Conservation (phyloP, 1,140 invertebrate genomes). For the Sitobion miscanthi region DNA sequence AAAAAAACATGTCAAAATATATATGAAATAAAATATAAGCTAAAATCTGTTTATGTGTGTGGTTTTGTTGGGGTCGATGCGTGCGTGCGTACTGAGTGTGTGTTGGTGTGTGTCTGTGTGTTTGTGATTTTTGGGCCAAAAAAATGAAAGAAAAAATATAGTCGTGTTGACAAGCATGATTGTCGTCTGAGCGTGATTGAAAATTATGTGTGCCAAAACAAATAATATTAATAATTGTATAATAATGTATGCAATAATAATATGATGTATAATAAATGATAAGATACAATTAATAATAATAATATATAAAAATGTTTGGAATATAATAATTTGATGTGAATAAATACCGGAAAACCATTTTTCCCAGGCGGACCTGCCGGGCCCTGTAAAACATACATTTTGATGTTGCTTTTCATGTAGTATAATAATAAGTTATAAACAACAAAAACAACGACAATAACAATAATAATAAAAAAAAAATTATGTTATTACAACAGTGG, state of each 20-base stretch:
- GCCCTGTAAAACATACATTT: slow-evolving; percentile 72
- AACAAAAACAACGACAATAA: not conserved
- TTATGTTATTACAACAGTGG: slow-evolving; percentile 1
- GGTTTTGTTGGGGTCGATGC: not conserved
- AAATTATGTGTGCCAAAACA: slow-evolving; percentile 58
- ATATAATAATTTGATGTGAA: slow-evolving; percentile 60
- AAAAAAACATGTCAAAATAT: slow-evolving; percentile 16
- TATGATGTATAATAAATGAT: slow-evolving; percentile 62
- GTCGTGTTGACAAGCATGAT: slow-evolving; percentile 44
- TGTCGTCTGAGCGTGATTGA: slow-evolving; percentile 1
- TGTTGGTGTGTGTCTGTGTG: not conserved
- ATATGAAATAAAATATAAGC: slow-evolving; percentile 15
- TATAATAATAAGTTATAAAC: not conserved
- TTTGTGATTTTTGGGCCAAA: slow-evolving; percentile 9
- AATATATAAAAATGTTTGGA: not conserved
- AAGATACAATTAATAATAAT: not conserved
- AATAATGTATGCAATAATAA: not conserved
- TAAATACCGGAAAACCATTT: slow-evolving; percentile 87
- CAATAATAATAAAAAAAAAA: not conserved
- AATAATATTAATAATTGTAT: slow-evolving; percentile 59
- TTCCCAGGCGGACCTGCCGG: slow-evolving; percentile 78
- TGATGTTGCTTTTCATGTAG: not conserved
- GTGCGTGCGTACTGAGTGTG: not conserved
- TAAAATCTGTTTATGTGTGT: not conserved
- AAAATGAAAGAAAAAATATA: not conserved